Conservation (phyloP, 1,140 invertebrate species). For the Sitophilus oryzae region DNA sequence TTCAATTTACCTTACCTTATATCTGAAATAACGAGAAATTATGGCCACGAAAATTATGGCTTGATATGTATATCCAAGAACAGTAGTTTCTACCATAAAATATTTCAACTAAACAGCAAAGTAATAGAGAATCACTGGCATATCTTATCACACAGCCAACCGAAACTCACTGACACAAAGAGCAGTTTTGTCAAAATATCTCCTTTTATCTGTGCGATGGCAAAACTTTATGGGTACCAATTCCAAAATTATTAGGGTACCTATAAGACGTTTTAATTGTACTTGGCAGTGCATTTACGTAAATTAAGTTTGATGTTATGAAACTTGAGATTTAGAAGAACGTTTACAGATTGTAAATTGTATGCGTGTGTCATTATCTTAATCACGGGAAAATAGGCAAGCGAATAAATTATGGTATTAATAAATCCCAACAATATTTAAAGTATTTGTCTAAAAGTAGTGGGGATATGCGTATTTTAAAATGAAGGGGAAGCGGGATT, state of each 20-base stretch:
- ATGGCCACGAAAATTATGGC: no score
- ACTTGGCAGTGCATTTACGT: slow-evolving; percentile 9
- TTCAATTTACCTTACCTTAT: no score
- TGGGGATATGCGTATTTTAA: no score
- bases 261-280: slow-evolving; percentile 13
- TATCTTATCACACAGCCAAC: background rate
- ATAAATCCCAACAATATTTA: no score
- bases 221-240: slow-evolving; percentile 13
- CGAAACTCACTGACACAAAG: slow-evolving; percentile 2
- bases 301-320: slow-evolving; percentile 2
- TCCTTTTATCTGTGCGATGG: slow-evolving; percentile 6
- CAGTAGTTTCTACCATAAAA: background rate
- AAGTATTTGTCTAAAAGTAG: no score
- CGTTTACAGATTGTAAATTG: background rate
- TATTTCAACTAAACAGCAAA: background rate
- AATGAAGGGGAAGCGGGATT: no score
- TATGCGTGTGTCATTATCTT: background rate
- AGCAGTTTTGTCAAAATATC: background rate
- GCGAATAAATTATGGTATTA: no score
- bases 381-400: background rate
- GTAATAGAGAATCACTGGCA: background rate
- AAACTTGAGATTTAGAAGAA: background rate
- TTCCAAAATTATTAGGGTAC: slow-evolving; percentile 13
- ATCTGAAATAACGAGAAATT: no score
- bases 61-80: no score